Conservation (phyloP, 2,113 vertebrate genomes). For the Ceyx cyanopectus region DNA sequence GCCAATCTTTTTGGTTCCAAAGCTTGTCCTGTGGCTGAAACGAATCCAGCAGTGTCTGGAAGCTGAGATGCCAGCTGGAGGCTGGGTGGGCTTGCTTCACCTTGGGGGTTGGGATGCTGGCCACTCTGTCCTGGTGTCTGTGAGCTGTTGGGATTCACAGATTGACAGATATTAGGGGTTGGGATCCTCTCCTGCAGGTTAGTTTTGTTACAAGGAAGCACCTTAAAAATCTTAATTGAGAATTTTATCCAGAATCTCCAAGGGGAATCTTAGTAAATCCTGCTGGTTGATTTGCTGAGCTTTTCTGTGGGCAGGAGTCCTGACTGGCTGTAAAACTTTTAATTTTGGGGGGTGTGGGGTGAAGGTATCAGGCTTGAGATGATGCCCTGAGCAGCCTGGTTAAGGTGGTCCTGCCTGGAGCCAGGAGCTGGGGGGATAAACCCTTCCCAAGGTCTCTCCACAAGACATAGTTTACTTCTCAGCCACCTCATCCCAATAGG, state of each 20-base stretch:
- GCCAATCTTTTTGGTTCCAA: conserved; percentile 19
- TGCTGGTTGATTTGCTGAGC: background rate
- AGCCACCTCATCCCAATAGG: too few species aligned
- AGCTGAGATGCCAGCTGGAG: conserved; percentile 57
- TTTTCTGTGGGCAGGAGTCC: background rate
- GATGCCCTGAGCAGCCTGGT: background rate
- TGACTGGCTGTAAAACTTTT: background rate
- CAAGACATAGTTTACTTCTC: too few species aligned
- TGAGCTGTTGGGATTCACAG: background rate
- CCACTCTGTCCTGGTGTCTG: background rate
- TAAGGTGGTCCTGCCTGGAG: background rate
- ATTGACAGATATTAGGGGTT: background rate
- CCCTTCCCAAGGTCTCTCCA: background rate
- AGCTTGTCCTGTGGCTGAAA: background rate
- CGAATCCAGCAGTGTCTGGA: background rate
- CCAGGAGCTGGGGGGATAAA: background rate
- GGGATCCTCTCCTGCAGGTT: background rate
- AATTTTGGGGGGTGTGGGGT: too few species aligned
- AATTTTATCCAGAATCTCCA: accelerated
- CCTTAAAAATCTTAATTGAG: background rate
- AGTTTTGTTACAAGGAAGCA: background rate
- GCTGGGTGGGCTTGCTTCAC: background rate
- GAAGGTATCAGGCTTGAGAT: background rate
- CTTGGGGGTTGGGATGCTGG: background rate
- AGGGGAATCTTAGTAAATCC: background rate